Evolutionary conservation across 2,113 vertebrate species (phyloP), one percentile per base, ranked within the genome.

Genomic region (Piprites chloris): DNA sequence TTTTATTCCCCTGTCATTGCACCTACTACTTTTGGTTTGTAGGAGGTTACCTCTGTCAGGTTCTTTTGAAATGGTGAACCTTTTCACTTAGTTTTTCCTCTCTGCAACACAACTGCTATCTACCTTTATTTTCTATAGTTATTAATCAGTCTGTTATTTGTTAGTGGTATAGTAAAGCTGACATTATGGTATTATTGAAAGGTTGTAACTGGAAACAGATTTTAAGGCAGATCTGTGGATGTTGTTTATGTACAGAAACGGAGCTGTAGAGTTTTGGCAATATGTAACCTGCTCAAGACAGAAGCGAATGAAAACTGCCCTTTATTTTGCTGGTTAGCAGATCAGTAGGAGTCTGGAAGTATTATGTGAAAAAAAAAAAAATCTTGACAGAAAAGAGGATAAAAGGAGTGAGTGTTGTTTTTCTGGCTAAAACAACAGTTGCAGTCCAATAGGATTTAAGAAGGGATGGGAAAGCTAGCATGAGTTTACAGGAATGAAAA

Each of bases 81-180:
- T 85, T 81, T 44, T 59, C 39, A 14, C n/a, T 68, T 74, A 33
- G 8, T 66, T 93, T 87, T 84, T 71, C 27, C 47, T 44, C 71
- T 88, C 23, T 68, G 46, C 37, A 15, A 19, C 24, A 23, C 32
- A 67, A 62, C 17, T 69, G 33, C 27, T 59, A 19, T 62, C 39
- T 87, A 17, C 86, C 67, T 96, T 30, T 59, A 81, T 96, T 93
- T 95, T 94, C 19, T 72, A 32, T 32, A 84, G 74, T 89, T 94
- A 55, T 7, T 75, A 58, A 73, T 75, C 21, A 41, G 58, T 83
- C 69, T 5, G 3, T 83, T 50, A 73, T 67, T 97, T 2, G 0
- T 58, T 67, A 59, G 50, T 80, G 46, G 19, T 88, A 53, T 67
- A 92, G 87, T 68, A 72, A 85, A 89, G 50, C 78, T 33, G 10